Evolutionary conservation across 2,888 invertebrate genomes (phyloP), one percentile per base, ranked within the genome.

Genomic region (Halictus quadricinctus): DNA sequence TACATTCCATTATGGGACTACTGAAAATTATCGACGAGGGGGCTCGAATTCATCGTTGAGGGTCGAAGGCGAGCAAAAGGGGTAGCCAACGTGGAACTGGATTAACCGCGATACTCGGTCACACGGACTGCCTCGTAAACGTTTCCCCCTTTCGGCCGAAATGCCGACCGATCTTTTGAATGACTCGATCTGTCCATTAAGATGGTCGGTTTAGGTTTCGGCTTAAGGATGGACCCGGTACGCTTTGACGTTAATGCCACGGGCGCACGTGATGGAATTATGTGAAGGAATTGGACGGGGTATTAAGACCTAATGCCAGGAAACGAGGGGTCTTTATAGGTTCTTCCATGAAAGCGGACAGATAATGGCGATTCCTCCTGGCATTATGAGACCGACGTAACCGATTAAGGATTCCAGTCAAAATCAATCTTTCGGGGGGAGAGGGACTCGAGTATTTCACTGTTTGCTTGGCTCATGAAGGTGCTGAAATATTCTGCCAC

Each of bases 81-180:
- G 81, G 81, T 72, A 73, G 73, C 81, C 8, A 72, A 86, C 85
- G 82, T 85, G 85, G 87, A 86, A 87, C 82, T 72, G 85, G 88
- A 88, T 90, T 87, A 90, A 90, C 86, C 87, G 76, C 81, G 84
- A 84, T 87, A 86, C 84, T 88, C 81, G 80, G 76, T 82, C 88
- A 79, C 60, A 79, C 84, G 82, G 76, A 84, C 84, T 88, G 78
- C 76, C 85, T 86, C 80, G 88, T 87, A 86, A 90, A 90, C 82
- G 80, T 77, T 86, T 77, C 79, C 46, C 72, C 69, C 36, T 18
- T 66, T 8, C 36, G 75, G 72, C 36, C 80, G 75, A 79, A 87
- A 80, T 73, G 15, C 70, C 64, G 79, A 79, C 75, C 77, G 81
- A 84, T 86, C 86, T 86, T 74, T 84, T 81, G 77, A 83, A 84